Conservation (phyloP, 1,140 invertebrate species). For the Agrypnia vestita region DNA sequence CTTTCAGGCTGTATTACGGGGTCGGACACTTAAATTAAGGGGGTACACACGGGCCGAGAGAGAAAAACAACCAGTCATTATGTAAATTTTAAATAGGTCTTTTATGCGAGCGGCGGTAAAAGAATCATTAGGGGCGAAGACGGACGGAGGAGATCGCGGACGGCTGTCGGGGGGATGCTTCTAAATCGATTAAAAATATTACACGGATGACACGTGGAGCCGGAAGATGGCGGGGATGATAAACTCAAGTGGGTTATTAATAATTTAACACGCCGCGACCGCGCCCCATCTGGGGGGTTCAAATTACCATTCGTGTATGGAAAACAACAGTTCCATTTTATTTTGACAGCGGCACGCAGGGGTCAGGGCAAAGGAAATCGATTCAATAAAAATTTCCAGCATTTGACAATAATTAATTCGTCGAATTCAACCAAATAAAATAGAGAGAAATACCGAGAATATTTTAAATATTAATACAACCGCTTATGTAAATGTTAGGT, state of each 20-base stretch:
- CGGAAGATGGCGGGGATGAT: slow-evolving; percentile 26
- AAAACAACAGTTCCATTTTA: slow-evolving; percentile 40
- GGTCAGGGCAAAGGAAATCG: slow-evolving; percentile 18
- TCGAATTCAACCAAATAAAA: slow-evolving; percentile 26
- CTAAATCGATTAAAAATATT: slow-evolving; percentile 29
- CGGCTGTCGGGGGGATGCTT: slow-evolving; percentile 1
- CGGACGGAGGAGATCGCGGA: not conserved
- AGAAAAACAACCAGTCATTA: slow-evolving; percentile 48
- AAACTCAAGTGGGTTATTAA: slow-evolving; percentile 48
- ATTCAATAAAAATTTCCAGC: slow-evolving; percentile 26
- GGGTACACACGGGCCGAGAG: slow-evolving; percentile 29
- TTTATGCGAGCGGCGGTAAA: slow-evolving; percentile 12
- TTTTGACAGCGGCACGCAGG: slow-evolving; percentile 35
- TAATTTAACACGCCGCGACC: slow-evolving; percentile 38
- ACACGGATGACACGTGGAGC: slow-evolving; percentile 36
- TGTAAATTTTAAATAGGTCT: slow-evolving; percentile 37
- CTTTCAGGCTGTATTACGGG: slow-evolving; percentile 40
- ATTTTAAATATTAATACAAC: too few relatives aligned
- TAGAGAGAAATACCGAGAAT: too few relatives aligned
- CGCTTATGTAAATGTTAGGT: too few relatives aligned
- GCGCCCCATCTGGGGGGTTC: slow-evolving; percentile 40
- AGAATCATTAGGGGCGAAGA: slow-evolving; percentile 30
- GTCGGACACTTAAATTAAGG: slow-evolving; percentile 47
- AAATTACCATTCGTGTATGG: slow-evolving; percentile 41
- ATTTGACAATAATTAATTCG: slow-evolving; percentile 9